Evolutionary conservation across 2,113 vertebrate species (phyloP).

Genomic region (Trochalopteron elliotii): DNA sequence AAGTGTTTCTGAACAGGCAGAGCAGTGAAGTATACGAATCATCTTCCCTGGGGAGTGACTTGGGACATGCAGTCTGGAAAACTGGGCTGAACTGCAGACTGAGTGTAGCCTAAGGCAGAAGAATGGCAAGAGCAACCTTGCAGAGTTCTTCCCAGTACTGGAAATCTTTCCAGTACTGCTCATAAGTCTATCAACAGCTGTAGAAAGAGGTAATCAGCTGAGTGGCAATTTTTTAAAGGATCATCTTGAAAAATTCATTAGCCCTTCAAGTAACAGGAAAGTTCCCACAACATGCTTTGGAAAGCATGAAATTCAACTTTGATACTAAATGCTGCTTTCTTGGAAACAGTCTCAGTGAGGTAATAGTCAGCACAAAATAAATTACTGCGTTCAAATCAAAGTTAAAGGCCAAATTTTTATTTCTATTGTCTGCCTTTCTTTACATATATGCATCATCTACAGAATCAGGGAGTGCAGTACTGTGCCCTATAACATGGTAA

Average conservation of each 20-base stretch:
- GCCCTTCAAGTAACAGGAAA: not conserved
- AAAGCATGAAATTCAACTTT: not conserved
- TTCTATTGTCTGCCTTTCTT: not conserved
- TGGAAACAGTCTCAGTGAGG: not conserved
- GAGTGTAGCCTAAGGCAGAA: not conserved
- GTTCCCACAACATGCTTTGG: not conserved
- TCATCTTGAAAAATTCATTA: not conserved
- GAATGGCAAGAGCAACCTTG: not conserved
- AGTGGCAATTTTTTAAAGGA: not conserved
- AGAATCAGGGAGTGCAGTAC: not conserved
- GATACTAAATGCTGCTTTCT: not conserved
- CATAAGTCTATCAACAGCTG: not conserved
- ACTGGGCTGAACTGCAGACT: not conserved
- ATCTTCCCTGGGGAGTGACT: not conserved
- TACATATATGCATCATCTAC: not conserved
- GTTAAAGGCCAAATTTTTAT: not conserved
- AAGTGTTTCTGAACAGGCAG: not conserved
- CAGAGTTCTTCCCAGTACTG: not conserved
- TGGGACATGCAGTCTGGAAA: accelerated
- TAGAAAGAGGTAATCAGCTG: not conserved
- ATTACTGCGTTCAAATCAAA: not conserved
- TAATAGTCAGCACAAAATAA: not conserved
- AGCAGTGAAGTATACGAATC: not conserved
- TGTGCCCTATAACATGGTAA: not conserved
- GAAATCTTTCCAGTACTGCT: not conserved